These are phyloP conservation scores for Pseudomyrmex sp. DNA, from an alignment of 1,140 invertebrate species.

Conservation along the genomic window DNA sequence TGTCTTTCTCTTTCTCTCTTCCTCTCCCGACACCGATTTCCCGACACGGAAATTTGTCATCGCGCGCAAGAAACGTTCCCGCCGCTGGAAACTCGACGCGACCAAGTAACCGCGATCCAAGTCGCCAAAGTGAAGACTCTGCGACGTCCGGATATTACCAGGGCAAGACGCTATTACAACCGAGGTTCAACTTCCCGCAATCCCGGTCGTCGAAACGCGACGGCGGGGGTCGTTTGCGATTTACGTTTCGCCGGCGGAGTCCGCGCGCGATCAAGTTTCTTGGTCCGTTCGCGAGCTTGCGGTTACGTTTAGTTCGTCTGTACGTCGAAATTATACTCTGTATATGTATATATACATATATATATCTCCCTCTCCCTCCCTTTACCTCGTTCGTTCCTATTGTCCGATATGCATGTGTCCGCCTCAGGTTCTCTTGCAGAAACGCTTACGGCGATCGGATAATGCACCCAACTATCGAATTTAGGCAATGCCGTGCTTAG, in stretches of 20 bases:
- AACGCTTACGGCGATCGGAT: slow-evolving; percentile 5
- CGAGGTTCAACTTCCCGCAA: slow-evolving; percentile 42
- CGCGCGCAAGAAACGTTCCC: background rate
- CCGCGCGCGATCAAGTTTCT: slow-evolving; percentile 46
- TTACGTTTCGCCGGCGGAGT: slow-evolving; percentile 7
- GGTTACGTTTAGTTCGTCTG: slow-evolving; percentile 46
- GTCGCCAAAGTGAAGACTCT: slow-evolving; percentile 29
- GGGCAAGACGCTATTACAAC: slow-evolving; percentile 36
- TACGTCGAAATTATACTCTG: slow-evolving; percentile 37
- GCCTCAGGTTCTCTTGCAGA: background rate
- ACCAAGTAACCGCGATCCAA: too few relatives aligned
- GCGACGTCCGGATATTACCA: slow-evolving; percentile 32
- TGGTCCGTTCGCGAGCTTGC: slow-evolving; percentile 50
- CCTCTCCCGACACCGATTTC: too few relatives aligned
- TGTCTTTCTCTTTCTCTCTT: too few relatives aligned
- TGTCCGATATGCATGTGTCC: slow-evolving; percentile 10
- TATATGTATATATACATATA: background rate
- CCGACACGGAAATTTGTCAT: slow-evolving; percentile 7
- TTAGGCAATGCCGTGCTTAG: background rate
- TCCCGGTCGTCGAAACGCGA: slow-evolving; percentile 34
- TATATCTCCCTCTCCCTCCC: background rate
- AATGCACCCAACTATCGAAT: slow-evolving; percentile 11
- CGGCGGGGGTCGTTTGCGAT: slow-evolving; percentile 23
- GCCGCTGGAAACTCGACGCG: slow-evolving; percentile 10
- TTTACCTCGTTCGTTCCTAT: slow-evolving; percentile 11